Conservation (phyloP, 2,797 vertebrate genomes). For the Limnodromus scolopaceus region DNA sequence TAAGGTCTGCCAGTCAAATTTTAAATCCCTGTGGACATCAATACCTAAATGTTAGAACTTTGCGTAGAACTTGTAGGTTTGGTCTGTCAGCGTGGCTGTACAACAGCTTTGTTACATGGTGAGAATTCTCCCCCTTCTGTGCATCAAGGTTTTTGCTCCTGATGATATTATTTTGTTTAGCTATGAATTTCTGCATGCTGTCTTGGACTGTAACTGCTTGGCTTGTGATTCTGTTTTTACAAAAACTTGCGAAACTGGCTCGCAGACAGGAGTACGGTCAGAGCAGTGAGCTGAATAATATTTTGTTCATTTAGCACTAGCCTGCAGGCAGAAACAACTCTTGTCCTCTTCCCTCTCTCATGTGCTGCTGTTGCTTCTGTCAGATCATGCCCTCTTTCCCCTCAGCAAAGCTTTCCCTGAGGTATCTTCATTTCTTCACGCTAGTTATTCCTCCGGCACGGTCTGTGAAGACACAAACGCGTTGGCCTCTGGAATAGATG, state of each 20-base stretch:
- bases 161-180: background rate
- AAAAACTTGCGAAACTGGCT: background rate
- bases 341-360: rapidly evolving
- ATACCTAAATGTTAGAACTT: background rate
- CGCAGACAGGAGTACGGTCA: background rate
- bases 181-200: background rate
- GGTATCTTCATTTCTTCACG: background rate
- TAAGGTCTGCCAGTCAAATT: background rate
- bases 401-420: background rate
- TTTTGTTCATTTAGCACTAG: background rate
- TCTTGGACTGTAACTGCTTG: background rate
- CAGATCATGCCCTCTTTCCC: rapidly evolving
- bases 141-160: background rate
- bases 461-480: background rate
- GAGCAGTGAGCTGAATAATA: background rate
- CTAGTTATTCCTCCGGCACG: background rate
- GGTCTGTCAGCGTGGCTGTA: background rate
- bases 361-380: background rate
- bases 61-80: background rate
- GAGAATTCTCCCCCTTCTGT: background rate
- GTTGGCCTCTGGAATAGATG: background rate
- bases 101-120: background rate
- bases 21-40: background rate
- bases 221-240: background rate
- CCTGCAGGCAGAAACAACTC: background rate